Percentiles rank a stretch among this genome's conserved stretches.
phyloP scores from a whole-genome alignment of 1,140 invertebrate genomes.

The Drosophila pandora region DNA sequence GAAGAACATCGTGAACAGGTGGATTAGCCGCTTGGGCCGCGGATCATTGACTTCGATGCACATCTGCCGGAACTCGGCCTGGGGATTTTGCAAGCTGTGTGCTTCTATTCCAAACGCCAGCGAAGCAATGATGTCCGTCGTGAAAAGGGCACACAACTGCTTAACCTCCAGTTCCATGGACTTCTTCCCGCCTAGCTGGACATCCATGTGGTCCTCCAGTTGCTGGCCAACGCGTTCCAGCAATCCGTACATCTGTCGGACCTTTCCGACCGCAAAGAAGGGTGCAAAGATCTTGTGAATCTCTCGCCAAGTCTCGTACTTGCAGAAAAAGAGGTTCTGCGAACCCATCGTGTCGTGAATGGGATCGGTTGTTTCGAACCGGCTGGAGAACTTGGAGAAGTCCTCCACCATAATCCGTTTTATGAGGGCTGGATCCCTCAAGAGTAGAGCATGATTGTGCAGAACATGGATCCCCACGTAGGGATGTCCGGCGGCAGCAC shows the following conservation, averaged over 20 bases:
- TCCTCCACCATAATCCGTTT: slow-evolving; percentile 85
- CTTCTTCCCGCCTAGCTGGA: slow-evolving; percentile 4
- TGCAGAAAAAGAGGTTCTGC: slow-evolving; percentile 71
- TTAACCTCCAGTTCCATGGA: slow-evolving; percentile 64
- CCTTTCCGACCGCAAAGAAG: slow-evolving; percentile 63
- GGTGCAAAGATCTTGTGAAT: slow-evolving; percentile 74
- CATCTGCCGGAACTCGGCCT: slow-evolving; percentile 83
- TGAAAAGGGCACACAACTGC: slow-evolving; percentile 67
- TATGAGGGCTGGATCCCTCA: slow-evolving; percentile 85
- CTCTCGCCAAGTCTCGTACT: slow-evolving; percentile 66
- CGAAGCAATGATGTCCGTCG: slow-evolving; percentile 86
- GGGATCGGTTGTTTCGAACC: slow-evolving; percentile 69
- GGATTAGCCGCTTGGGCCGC: slow-evolving; percentile 54
- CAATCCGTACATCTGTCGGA: slow-evolving; percentile 67
- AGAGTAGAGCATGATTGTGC: slow-evolving; percentile 83
- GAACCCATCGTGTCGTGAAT: slow-evolving; percentile 64
- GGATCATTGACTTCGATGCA: slow-evolving; percentile 84
- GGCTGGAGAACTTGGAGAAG: slow-evolving; percentile 76
- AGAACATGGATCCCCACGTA: slow-evolving; percentile 84
- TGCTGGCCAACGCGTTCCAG: slow-evolving; percentile 62
- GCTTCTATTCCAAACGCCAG: slow-evolving; percentile 86
- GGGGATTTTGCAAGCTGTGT: slow-evolving; percentile 84
- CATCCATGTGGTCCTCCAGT: slow-evolving; percentile 58
- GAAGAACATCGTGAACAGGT: slow-evolving; percentile 82
- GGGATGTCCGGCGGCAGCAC: slow-evolving; percentile 34